These are phyloP conservation scores for Nymphalis polychloros DNA, from an alignment of 2,888 invertebrate genomes.

Conservation along the genomic window DNA sequence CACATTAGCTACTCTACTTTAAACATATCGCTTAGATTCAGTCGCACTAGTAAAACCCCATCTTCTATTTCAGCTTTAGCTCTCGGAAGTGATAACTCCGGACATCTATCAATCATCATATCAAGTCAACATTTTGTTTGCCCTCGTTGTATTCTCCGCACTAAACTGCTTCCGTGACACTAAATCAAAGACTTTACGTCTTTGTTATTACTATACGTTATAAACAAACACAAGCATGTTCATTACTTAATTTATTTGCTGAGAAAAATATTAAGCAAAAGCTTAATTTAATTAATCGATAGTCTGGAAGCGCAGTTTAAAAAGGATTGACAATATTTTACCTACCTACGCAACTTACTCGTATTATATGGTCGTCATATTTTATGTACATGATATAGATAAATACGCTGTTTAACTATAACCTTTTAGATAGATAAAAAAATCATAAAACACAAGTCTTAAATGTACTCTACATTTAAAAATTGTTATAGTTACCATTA, in stretches of 20 bases:
- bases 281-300: conserved; percentile 22
- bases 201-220: conserved; percentile 45
- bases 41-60: background rate
- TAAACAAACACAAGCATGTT: conserved; percentile 28
- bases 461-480: conserved; percentile 28
- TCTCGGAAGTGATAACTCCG: conserved; percentile 39
- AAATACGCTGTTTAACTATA: background rate
- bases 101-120: conserved; percentile 43
- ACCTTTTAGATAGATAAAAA: conserved; percentile 5
- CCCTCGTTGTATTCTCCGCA: conserved; percentile 34
- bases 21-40: background rate
- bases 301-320: conserved; percentile 26
- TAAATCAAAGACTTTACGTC: conserved; percentile 60
- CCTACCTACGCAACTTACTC: conserved; percentile 30
- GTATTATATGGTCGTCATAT: conserved; percentile 22
- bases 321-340: conserved; percentile 32
- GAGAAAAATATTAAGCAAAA: conserved; percentile 25
- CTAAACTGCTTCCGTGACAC: conserved; percentile 47
- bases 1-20: background rate
- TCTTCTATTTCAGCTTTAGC: conserved; percentile 8
- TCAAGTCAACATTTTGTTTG: conserved; percentile 37
- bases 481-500: conserved; percentile 43
- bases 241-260: conserved; percentile 29
- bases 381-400: background rate
- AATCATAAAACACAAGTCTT: background rate